Conservation (phyloP, 2,797 vertebrate species). For the Columba guinea region DNA sequence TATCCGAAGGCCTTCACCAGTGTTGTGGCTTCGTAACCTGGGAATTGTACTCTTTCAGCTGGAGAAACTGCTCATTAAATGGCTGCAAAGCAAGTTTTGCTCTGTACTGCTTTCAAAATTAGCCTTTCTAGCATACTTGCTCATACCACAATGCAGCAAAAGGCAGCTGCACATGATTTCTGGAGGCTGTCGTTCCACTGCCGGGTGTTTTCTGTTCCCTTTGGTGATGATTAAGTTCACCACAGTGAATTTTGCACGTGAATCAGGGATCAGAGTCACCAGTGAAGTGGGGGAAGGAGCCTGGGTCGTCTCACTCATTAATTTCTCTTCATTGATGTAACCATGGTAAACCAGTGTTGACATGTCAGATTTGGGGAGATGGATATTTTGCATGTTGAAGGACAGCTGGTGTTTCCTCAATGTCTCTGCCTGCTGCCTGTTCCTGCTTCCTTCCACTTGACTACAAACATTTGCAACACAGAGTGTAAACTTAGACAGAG, state of each 20-base stretch:
- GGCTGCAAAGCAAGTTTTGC: not conserved
- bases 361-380: not conserved
- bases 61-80: not conserved
- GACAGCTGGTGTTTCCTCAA: not conserved
- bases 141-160: not conserved
- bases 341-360: not conserved
- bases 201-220: slow-evolving; percentile 28
- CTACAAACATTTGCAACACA: not conserved
- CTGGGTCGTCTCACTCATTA: not conserved
- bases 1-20: not conserved
- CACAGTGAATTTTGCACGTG: not conserved
- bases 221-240: not conserved
- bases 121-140: not conserved
- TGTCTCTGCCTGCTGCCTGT: fast-evolving
- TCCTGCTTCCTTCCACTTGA: not conserved
- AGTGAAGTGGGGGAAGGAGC: not conserved
- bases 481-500: not conserved
- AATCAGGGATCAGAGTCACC: not conserved
- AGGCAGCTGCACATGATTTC: not conserved
- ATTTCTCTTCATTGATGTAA: not conserved
- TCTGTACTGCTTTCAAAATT: not conserved
- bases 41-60: not conserved
- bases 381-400: not conserved
- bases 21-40: not conserved
- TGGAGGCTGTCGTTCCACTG: not conserved